phyloP scores from a whole-genome alignment of 1,140 invertebrate species.

The Brachionus plicatilis region DNA sequence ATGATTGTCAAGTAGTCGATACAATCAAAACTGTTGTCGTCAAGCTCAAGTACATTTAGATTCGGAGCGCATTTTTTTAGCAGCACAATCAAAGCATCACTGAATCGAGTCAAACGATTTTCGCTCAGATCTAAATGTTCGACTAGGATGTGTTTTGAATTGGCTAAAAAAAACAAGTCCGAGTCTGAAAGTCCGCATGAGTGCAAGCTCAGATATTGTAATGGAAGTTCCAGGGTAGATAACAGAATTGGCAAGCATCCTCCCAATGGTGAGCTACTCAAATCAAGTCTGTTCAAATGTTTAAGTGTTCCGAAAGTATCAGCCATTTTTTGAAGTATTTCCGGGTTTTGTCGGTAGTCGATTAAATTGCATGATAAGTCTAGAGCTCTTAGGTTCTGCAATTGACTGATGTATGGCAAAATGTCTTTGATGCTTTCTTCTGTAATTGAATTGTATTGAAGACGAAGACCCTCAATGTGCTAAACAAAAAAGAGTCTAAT shows the following conservation, averaged over 20 bases:
- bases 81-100: conserved; percentile 12
- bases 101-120: conserved; percentile 18
- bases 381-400: background rate
- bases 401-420: background rate
- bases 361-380: conserved; percentile 40
- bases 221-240: background rate
- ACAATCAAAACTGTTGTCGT: conserved; percentile 32
- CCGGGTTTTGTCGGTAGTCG: conserved; percentile 7
- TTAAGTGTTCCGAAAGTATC: background rate
- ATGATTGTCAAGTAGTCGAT: conserved; percentile 38
- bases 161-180: conserved; percentile 27
- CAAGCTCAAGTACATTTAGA: conserved; percentile 31
- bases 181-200: conserved; percentile 13
- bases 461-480: conserved; percentile 19
- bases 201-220: conserved; percentile 16
- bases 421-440: conserved; percentile 26
- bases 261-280: conserved; percentile 28
- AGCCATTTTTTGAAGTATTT: background rate
- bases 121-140: conserved; percentile 26
- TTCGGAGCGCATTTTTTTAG: conserved; percentile 33
- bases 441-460: conserved; percentile 37
- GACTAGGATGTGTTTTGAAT: background rate
- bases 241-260: background rate
- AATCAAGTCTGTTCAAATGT: conserved; percentile 14
- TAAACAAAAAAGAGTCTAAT: background rate